These are phyloP conservation scores for Bufo bufo DNA, from an alignment of 2,113 vertebrate genomes.

Conservation along the genomic window DNA sequence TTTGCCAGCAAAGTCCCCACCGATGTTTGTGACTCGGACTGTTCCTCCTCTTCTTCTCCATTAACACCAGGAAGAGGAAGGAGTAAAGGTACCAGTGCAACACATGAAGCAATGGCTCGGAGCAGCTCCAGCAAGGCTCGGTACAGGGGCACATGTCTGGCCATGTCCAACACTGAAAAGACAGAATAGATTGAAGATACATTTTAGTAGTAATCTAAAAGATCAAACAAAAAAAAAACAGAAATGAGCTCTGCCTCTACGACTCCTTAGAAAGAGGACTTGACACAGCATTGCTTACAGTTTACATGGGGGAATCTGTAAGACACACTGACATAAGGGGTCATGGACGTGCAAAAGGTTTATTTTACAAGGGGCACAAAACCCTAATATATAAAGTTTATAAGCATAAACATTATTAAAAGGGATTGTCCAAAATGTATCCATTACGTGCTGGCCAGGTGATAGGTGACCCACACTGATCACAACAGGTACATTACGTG, in stretches of 20 bases:
- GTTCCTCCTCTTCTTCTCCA: conserved; percentile 81
- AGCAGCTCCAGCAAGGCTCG: conserved; percentile 92
- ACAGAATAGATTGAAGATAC: conserved; percentile 20
- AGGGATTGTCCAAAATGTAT: too few relatives aligned
- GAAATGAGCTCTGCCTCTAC: not conserved
- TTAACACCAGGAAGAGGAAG: conserved; percentile 87
- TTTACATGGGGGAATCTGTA: too few relatives aligned
- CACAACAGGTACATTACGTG: too few relatives aligned
- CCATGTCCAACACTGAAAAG: conserved; percentile 91
- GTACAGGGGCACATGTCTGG: conserved; percentile 94
- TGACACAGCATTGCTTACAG: too few relatives aligned
- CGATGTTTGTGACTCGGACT: conserved; percentile 87
- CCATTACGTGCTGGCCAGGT: too few relatives aligned
- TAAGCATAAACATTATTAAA: too few relatives aligned
- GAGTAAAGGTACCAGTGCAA: conserved; percentile 88
- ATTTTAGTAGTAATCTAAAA: not conserved
- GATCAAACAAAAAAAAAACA: not conserved
- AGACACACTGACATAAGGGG: too few relatives aligned
- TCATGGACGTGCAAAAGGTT: too few relatives aligned
- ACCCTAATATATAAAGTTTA: too few relatives aligned
- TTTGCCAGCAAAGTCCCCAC: conserved; percentile 95
- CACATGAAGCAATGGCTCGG: conserved; percentile 91
- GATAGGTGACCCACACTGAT: too few relatives aligned
- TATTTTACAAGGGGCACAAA: too few relatives aligned
- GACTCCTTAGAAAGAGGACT: too few relatives aligned